These are phyloP conservation scores for Bugula neritina DNA, from an alignment of 2,888 invertebrate genomes.

Conservation along the genomic window DNA sequence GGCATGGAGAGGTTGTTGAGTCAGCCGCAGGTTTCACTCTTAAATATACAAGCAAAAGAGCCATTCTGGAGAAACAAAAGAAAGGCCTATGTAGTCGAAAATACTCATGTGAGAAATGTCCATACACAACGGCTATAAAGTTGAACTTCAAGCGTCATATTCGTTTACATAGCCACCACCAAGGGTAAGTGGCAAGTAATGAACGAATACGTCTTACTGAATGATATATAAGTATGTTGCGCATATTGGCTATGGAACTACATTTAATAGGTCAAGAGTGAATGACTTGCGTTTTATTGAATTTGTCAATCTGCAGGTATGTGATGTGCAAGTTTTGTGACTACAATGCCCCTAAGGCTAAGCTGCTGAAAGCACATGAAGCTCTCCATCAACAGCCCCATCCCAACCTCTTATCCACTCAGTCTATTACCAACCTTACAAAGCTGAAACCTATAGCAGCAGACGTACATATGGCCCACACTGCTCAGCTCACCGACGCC, in stretches of 20 bases:
- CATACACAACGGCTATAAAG: conserved; percentile 78
- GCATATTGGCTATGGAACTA: no score
- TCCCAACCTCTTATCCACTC: conserved; percentile 45
- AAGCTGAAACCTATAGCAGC: conserved; percentile 54
- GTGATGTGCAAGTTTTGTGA: conserved; percentile 71
- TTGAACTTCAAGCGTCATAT: conserved; percentile 77
- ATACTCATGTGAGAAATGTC: conserved; percentile 61
- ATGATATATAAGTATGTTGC: no score
- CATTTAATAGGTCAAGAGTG: no score
- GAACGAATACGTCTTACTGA: no score
- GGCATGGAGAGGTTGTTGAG: neutral
- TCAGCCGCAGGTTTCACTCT: conserved; percentile 15
- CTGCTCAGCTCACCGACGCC: conserved; percentile 39
- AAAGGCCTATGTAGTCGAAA: conserved; percentile 58
- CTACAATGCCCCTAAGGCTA: conserved; percentile 79
- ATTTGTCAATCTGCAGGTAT: no score
- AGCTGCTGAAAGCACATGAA: conserved; percentile 75
- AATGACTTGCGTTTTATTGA: no score
- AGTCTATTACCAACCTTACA: conserved; percentile 46
- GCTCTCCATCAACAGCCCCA: conserved; percentile 63
- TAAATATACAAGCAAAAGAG: neutral
- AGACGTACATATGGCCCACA: conserved; percentile 55
- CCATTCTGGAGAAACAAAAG: conserved; percentile 6
- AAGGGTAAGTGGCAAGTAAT: conserved; percentile 67
- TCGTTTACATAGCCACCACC: conserved; percentile 74